These are phyloP conservation scores for Oreochromis aureus DNA, from an alignment of 2,113 vertebrate species.

Conservation along the genomic window DNA sequence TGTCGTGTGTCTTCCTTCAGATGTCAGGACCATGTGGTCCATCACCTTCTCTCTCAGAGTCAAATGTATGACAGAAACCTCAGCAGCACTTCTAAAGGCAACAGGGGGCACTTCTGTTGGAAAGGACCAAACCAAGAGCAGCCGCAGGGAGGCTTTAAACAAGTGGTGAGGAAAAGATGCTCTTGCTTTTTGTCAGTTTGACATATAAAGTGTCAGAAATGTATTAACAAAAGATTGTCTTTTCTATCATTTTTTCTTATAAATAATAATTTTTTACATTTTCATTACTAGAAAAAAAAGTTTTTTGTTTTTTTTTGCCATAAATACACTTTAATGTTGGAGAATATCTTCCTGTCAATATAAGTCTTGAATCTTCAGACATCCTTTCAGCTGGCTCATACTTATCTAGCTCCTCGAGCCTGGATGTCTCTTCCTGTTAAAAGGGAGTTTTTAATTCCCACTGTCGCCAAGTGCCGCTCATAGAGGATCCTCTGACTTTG, in stretches of 20 bases:
- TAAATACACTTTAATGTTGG: background rate
- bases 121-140: background rate
- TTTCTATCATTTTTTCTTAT: background rate
- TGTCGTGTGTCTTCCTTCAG: constrained; percentile 5
- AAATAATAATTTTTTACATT: background rate
- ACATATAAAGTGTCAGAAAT: background rate
- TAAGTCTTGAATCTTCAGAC: background rate
- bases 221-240: background rate
- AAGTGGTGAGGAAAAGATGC: background rate
- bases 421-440: background rate
- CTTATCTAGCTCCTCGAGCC: background rate
- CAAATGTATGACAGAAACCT: background rate
- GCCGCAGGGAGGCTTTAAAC: background rate
- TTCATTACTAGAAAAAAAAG: fast-evolving
- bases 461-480: background rate
- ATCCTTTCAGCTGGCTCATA: background rate
- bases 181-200: background rate
- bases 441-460: background rate
- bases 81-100: background rate
- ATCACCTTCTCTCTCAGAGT: background rate
- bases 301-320: background rate
- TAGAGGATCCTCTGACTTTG: background rate
- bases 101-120: background rate
- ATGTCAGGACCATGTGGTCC: constrained; percentile 39
- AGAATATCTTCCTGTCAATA: background rate